These are phyloP conservation scores for Oligia strigilis DNA, from an alignment of 2,888 invertebrate species.

Conservation along the genomic window DNA sequence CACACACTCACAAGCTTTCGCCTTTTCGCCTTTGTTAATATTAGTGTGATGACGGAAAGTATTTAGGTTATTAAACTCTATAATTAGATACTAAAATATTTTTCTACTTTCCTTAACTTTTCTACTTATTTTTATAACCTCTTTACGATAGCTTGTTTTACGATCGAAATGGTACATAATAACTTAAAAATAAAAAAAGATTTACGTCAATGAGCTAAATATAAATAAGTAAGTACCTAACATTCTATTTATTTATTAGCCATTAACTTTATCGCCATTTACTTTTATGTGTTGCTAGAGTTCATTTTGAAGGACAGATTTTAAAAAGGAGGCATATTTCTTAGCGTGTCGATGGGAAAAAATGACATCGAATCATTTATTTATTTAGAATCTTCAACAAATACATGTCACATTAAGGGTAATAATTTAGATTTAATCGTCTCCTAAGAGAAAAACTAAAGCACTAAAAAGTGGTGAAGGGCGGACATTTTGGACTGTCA, in stretches of 20 bases:
- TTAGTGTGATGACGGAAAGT: not conserved
- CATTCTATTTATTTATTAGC: conserved; percentile 4
- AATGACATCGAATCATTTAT: not conserved
- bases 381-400: not conserved
- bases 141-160: conserved; percentile 4
- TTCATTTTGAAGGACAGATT: conserved; percentile 4
- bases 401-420: not conserved
- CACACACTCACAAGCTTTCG: too few species aligned
- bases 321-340: not conserved
- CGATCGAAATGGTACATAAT: not conserved
- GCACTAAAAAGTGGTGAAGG: not conserved
- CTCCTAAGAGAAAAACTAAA: not conserved
- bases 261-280: conserved; percentile 1
- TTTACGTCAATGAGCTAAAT: conserved; percentile 4
- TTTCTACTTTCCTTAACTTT: not conserved
- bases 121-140: conserved; percentile 1
- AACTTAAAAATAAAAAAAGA: conserved; percentile 2
- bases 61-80: not conserved
- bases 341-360: too few species aligned
- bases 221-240: not conserved
- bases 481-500: not conserved
- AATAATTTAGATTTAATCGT: not conserved
- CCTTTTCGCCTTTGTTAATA: too few species aligned
- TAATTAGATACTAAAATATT: not conserved
- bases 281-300: not conserved